Evolutionary conservation across 2,888 invertebrate species (phyloP), one percentile per base, ranked within the genome.

Genomic region (Notodonta dromedarius): DNA sequence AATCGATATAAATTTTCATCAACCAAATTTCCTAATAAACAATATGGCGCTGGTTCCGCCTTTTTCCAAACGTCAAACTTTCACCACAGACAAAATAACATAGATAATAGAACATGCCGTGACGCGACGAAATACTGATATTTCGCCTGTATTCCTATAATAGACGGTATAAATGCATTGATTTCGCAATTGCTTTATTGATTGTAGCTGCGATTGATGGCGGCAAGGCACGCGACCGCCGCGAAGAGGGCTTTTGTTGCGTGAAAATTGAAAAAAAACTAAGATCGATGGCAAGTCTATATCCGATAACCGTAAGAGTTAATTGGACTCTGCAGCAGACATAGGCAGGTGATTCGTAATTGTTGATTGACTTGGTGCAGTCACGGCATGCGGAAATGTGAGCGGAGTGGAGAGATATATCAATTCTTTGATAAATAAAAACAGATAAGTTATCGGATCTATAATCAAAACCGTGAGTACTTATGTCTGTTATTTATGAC

Each of bases 151-250:
- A 70, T 72, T 67, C 67, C 75, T 74, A 73, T 82, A 78, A 74
- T 76, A 66, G 72, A 74, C 62, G 83, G 83, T 87, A 86, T 87
- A 83, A 86, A 82, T 80, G 85, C 91, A 91, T 92, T 91, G 92
- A 92, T 93, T 91, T 90, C 79, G 87, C 87, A 85, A 82, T 73
- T 78, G 86, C 78, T 85, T 82, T 90, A 92, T 93, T 91, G 92
- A 92, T 92, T 90, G 83, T 84, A 77, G 77, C 67, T 67, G 76
- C 88, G 88, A 91, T 91, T 87, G 90, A 92, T 92, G 82, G 83
- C 82, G 50, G 67, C 66, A 60, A 24, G 66, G 72, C 92, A 92
- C 91, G 92, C 92, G 75, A 92, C 63, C 73, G 64, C 73, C 62
- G 63, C 74, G 71, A 76, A 79, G 71, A 79, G 76, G 73, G 73